Base-by-base conservation (phyloP, 2,113 vertebrate species). In the Tinamus guttatus region DNA sequence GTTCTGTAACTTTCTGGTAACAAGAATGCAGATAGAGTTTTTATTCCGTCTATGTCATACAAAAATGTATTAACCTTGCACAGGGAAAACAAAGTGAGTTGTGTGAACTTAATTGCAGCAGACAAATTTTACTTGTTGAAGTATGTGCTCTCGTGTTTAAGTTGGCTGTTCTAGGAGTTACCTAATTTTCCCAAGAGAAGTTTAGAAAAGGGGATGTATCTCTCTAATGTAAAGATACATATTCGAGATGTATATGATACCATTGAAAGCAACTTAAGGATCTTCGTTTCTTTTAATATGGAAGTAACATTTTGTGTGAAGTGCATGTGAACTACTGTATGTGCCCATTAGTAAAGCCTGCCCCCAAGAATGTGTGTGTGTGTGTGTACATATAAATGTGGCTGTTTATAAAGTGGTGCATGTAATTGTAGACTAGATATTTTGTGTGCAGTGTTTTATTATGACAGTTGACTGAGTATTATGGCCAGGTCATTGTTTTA, bases 401-500 rank as follows among this genome's bases (percentile, higher is more conserved):
- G 49, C 49, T 73, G 67, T 58, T 59, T 93, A 11, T 85, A 71
- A 94, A 84, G 40, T 91, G 14, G 67, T 51, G 65, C 87, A 91
- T 96, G 34, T n/a, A 94, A 32, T 32, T 87, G 19, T 89, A 70
- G 27, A 63, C 67, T 89, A 60, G 71, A 22, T 56, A 92, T 97
- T 12, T 97, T 96, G 94, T 43, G 93, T 5, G 15, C 11, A 47
- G 5, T 68, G 27, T 93, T 96, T 96, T 95, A 96, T 96, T 97
- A 51, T 95, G 92, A 69, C 49, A 71, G 32, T 73, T 96, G 78
- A 81, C 95, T 81, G 54, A 96, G 85, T 95, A 71, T 62, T n/a
- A 49, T 30, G 67, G 59, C 63, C 76, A 85, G 82, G 76, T 90
- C 87, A 83, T 40, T 91, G 56, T 80, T 95, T 81, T 86, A 70